Percentiles rank a stretch among this genome's conserved stretches.
These are phyloP conservation scores for Autographa pulchrina DNA, from an alignment of 2,888 invertebrate genomes.

Conservation along the genomic window DNA sequence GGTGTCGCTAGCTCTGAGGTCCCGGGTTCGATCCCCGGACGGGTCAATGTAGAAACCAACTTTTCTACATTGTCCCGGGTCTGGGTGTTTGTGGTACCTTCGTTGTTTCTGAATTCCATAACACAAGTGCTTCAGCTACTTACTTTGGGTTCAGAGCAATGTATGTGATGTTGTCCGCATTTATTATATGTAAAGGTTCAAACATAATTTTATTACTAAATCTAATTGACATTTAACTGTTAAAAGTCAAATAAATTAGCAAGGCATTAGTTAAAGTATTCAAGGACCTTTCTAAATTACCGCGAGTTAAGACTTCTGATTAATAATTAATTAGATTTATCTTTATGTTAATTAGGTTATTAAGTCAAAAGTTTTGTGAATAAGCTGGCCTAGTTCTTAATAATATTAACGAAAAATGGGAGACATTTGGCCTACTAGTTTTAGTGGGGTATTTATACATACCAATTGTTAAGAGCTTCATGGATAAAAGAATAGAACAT, in stretches of 20 bases:
- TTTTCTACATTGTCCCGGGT: too few species aligned
- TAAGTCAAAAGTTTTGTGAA: not conserved
- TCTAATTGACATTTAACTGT: slow-evolving; percentile 43
- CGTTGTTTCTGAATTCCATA: too few species aligned
- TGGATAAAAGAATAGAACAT: too few species aligned
- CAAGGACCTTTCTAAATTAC: slow-evolving; percentile 24
- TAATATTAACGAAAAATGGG: not conserved
- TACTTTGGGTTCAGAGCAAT: too few species aligned
- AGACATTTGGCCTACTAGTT: not conserved
- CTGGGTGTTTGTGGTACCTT: too few species aligned
- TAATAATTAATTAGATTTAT: slow-evolving; percentile 56
- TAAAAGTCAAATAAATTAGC: slow-evolving; percentile 38
- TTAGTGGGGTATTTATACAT: not conserved
- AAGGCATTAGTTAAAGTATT: slow-evolving; percentile 14
- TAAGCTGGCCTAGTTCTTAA: not conserved
- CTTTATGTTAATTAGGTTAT: slow-evolving; percentile 43
- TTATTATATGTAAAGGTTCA: too few species aligned
- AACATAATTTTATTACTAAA: slow-evolving; percentile 3
- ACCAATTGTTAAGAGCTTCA: too few species aligned
- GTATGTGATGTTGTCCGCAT: too few species aligned
- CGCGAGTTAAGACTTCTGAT: slow-evolving; percentile 24
- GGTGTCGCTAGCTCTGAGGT: too few species aligned
- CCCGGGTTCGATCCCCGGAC: too few species aligned
- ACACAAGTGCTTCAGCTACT: too few species aligned
- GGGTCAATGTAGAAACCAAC: too few species aligned